Base-by-base conservation (phyloP, 2,888 invertebrate species). In the Cheilosia variabilis region DNA sequence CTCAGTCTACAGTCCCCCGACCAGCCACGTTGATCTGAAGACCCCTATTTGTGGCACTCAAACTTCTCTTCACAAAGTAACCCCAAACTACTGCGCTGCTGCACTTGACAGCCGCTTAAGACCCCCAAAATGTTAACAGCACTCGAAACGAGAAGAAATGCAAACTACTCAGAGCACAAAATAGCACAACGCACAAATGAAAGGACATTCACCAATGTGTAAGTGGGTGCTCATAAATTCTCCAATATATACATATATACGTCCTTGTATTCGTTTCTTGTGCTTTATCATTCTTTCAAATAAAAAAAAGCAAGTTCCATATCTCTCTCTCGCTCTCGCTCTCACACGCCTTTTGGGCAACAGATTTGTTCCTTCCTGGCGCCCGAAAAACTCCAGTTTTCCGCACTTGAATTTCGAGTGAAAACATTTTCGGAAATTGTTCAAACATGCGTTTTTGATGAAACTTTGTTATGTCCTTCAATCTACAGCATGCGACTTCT, bases 91-190 rank as follows among this genome's bases (percentile, higher is more conserved):
- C 17, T 47, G 15, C 5, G 13, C 41, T 27, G 66, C 68, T 81
- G 80, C 75, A 63, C 68, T 81, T 75, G 80, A 76, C 76, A 81
- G 69, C 41, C 68, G 31, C 50, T 81, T 76, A 58, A 76, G 50
- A 68, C 63, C 68, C 27, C 27, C 41, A 75, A 75, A 76, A 57
- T 80, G 47, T 63, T 75, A 68, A 80, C 45, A 68, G 31, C 75
- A 34, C 79, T 66, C 37, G 31, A 60, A 52, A 52, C 4, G n/a
- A 17, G 34, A 10, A 66, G 37, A 37, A 50, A 52, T 22, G 68
- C 52, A 65, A 58, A 65, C 63, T 47, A 57, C 43, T 27, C 53
- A 37, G 5, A 41, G 10, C 19, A 66, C 43, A 22, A 72, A 45
- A 37, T 3, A 41, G 10, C 19, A 66, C 43, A 22, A 72, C 79